A percentile compares a stretch with the other conserved stretches of the same genome.
Evolutionary conservation across 2,797 vertebrate genomes (phyloP).

Genomic region (Mus minutoides): DNA sequence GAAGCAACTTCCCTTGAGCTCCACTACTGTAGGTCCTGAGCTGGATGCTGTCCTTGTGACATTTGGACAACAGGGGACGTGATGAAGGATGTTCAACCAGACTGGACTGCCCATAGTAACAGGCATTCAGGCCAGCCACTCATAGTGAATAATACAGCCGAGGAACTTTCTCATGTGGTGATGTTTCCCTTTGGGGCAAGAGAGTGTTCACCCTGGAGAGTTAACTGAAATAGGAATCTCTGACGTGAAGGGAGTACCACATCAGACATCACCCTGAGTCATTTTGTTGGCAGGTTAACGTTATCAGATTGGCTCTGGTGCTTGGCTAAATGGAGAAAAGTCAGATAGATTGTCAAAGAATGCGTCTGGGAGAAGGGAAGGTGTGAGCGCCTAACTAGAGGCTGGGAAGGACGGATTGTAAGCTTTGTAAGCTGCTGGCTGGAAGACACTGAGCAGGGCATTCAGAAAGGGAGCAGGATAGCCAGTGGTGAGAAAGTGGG

Average conservation of each 20-base stretch:
- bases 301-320: neutral
- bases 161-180: neutral
- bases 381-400: neutral
- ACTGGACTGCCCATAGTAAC: neutral
- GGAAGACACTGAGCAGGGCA: neutral
- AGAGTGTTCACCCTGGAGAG: neutral
- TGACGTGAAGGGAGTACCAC: neutral
- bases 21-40: neutral
- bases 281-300: neutral
- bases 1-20: neutral
- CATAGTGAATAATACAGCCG: neutral
- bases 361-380: neutral
- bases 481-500: neutral
- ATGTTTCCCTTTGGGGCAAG: neutral
- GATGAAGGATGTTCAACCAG: neutral
- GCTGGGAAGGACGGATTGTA: neutral
- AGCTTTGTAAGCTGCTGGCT: neutral
- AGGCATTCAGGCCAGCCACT: neutral
- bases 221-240: neutral
- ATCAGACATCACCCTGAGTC: neutral
- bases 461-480: neutral
- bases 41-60: accelerated
- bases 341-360: neutral
- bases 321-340: neutral
- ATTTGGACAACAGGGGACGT: neutral